These are phyloP conservation scores for Dryas iulia DNA, from an alignment of 1,140 invertebrate genomes.

Conservation along the genomic window DNA sequence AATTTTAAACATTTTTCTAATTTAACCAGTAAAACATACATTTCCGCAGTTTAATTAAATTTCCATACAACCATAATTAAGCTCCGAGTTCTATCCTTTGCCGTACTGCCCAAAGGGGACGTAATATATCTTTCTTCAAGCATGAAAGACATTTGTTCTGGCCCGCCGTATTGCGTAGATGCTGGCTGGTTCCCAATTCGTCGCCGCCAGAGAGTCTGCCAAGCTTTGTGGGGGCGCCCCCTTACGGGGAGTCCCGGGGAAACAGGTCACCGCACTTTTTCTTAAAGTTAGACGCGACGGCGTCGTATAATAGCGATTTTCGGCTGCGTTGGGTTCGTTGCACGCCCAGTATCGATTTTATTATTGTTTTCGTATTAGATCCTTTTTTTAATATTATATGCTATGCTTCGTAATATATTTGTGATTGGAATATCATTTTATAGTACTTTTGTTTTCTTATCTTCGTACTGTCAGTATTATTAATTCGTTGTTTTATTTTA, in stretches of 20 bases:
- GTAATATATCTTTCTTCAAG: constrained; percentile 28
- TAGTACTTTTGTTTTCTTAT: background rate
- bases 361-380: constrained; percentile 15
- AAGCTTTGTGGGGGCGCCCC: constrained; percentile 26
- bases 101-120: constrained; percentile 20
- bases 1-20: background rate
- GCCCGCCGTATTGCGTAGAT: constrained; percentile 35
- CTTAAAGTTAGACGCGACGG: constrained; percentile 47
- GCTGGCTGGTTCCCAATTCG: constrained; percentile 43
- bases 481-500: too few species aligned
- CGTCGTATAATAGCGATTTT: constrained; percentile 32
- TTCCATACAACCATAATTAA: constrained; percentile 23
- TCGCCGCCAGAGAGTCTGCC: constrained; percentile 50
- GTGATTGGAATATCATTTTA: background rate
- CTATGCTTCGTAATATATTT: background rate
- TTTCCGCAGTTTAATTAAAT: constrained; percentile 22
- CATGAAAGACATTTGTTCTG: constrained; percentile 22
- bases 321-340: constrained; percentile 29
- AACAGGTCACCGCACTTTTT: constrained; percentile 62
- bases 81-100: constrained; percentile 17
- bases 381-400: background rate
- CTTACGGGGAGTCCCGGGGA: constrained; percentile 27
- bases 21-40: background rate
- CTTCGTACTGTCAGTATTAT: too few species aligned
- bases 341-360: constrained; percentile 27